A percentile compares a stretch with the other conserved stretches of the same genome.
phyloP scores from a whole-genome alignment of 2,113 vertebrate genomes.

The Peromyscus polionotus region DNA sequence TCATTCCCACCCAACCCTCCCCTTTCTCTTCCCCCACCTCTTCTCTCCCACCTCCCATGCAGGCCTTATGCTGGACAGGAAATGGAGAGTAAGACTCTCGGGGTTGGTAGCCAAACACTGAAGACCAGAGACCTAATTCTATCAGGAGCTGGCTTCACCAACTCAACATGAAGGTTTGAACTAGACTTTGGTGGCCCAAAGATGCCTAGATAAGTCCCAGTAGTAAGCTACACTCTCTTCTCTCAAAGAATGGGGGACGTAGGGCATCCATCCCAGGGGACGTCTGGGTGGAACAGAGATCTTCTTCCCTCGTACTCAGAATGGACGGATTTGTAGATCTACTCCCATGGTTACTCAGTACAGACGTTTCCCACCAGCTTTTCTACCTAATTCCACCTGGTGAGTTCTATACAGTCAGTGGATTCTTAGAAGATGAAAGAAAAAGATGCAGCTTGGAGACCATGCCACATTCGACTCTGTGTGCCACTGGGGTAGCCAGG shows the following conservation, averaged over 20 bases:
- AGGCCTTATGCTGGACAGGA: slow-evolving; percentile 36
- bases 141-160: not conserved
- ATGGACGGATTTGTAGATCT: not conserved
- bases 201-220: not conserved
- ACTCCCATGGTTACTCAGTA: not conserved
- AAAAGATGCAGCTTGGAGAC: not conserved
- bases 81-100: slow-evolving; percentile 47
- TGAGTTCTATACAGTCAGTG: not conserved
- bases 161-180: not conserved
- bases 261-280: not conserved
- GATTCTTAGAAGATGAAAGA: not conserved
- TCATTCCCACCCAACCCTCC: slow-evolving; percentile 75
- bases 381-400: not conserved
- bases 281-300: not conserved
- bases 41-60: slow-evolving; percentile 38
- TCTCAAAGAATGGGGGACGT: not conserved
- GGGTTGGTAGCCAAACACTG: slow-evolving; percentile 9
- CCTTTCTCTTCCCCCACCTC: not conserved
- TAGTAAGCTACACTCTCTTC: not conserved
- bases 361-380: not conserved
- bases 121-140: slow-evolving; percentile 16
- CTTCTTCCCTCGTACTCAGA: not conserved
- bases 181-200: not conserved
- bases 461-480: not conserved
- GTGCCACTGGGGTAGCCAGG: not conserved